Evolutionary conservation across 2,888 invertebrate genomes (phyloP), one percentile per base, ranked within the genome.

Genomic region (Saturnia pavonia): DNA sequence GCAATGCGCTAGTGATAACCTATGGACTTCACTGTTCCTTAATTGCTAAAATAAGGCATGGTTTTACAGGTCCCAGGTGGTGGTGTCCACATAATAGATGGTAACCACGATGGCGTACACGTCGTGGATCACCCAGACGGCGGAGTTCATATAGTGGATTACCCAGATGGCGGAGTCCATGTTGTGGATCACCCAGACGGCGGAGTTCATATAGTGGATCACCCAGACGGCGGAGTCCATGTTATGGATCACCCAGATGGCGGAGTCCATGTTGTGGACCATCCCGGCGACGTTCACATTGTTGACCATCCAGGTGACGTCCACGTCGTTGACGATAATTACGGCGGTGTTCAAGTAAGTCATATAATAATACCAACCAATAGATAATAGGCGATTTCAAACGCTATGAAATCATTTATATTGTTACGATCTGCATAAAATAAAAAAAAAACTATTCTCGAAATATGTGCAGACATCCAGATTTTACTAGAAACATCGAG

Each of bases 191-290:
- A 72, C 0, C 70, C 73, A 7, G 34, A 34, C 34, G 75, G 79
- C 0, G 79, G 79, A 0, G 79, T 82, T 0, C 63, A 75, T 4
- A 71, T 84, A 0, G 83, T 76, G 0, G 80, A 77, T n/a, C 65
- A 69, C 22, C 40, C 68, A 16, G 34, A 34, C 34, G 72, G 69
- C 9, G 72, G 71, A 11, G 72, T 76, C 0, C 63, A 75, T 19
- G 69, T 75, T 19, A 73, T 70, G 0, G 74, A 74, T 4, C 71
- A 75, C 19, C 65, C 69, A 45, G 69, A 69, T 42, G 67, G n/a
- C n/a, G n/a, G 43, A 6, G 67, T 67, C 6, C 42, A 67, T 11
- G 11, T 67, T 45, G 67, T 43, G n/a, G 67, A 67, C 25, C 1
- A 67, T 22, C 48, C 67, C 4, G 16, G 27, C 40, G 68, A 51